These are phyloP conservation scores for Rousettus leschenaultii DNA, from an alignment of 2,113 vertebrate species.

Conservation along the genomic window DNA sequence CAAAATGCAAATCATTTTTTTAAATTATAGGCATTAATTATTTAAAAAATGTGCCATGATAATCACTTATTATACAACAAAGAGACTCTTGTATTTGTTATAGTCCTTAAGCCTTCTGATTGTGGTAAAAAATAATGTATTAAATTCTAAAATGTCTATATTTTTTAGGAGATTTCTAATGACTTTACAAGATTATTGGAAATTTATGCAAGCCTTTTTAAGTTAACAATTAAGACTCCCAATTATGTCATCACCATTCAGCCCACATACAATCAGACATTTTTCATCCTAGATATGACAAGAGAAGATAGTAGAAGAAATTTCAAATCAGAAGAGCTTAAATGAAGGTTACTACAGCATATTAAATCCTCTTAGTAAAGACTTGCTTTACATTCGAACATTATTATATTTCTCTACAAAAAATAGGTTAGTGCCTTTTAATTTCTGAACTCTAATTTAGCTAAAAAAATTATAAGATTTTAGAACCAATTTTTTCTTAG, in stretches of 20 bases:
- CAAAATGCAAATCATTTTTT: neutral
- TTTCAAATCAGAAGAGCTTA: slow-evolving; percentile 61
- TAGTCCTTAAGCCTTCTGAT: slow-evolving; percentile 40
- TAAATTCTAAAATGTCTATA: slow-evolving; percentile 10
- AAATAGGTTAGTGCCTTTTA: neutral
- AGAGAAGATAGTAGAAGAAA: slow-evolving; percentile 65
- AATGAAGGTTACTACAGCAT: slow-evolving; percentile 21
- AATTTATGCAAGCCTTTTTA: slow-evolving; percentile 64
- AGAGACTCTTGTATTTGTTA: neutral
- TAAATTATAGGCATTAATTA: slow-evolving; percentile 59
- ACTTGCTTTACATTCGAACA: slow-evolving; percentile 11
- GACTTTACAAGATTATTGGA: slow-evolving; percentile 48
- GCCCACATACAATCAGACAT: neutral
- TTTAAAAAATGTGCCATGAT: slow-evolving; percentile 51
- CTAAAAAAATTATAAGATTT: neutral
- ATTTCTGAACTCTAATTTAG: slow-evolving; percentile 8
- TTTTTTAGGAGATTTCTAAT: slow-evolving; percentile 60
- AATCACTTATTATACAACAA: slow-evolving; percentile 58
- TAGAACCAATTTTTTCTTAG: neutral
- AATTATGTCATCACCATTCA: slow-evolving; percentile 71
- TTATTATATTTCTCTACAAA: neutral
- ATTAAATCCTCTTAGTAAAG: slow-evolving; percentile 43
- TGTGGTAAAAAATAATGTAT: neutral
- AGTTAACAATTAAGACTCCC: slow-evolving; percentile 72
- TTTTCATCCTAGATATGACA: slow-evolving; percentile 47